Evolutionary conservation across 2,888 invertebrate species (phyloP), one percentile per base, ranked within the genome.

Genomic region (Hylaea fasciaria): DNA sequence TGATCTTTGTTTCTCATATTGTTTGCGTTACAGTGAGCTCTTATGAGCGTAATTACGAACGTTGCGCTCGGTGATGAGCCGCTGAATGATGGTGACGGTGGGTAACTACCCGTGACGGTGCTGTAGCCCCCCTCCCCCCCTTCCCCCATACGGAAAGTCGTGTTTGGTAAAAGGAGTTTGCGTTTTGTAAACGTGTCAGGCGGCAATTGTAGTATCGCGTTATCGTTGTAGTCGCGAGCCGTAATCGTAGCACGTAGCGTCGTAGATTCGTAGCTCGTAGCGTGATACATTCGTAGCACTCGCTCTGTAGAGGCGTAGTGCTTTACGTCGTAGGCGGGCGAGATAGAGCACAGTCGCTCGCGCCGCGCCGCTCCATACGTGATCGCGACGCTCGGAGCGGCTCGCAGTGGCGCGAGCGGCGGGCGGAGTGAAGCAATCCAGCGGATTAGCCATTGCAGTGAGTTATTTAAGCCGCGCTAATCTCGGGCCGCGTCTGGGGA

Each of bases 381-480:
- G 35, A 11, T 35, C 11, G 22, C 22, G 5, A n/a, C 28, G 32
- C 32, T 32, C 10, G 32, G 32, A 32, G 32, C 32, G 32, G 32
- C 32, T 32, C 32, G 22, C 3, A 22, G 22, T 8, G 32, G 32
- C 32, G 32, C 32, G 32, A 14, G 14, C 14, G 16, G 7, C 10
- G 14, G 13, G 22, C 22, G 44, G 43, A 22, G 22, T 40, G 28
- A n/a, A 51, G 43, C 51, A 16, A 51, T 51, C 51, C 16, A 37
- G 35, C 44, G 14, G 35, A 35, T 39, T 22, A 48, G 53, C 45
- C 53, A 16, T 3, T 17, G 53, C 53, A 46, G 45, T 28, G 53
- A 53, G 46, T 47, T 41, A 41, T 32, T 48, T 3, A 46, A 17
- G 47, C 17, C 14, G 41, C 46, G 46, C 41, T 47, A 39, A 54